These are phyloP conservation scores for Monomorium pharaonis DNA, from an alignment of 1,140 invertebrate species.

Conservation along the genomic window DNA sequence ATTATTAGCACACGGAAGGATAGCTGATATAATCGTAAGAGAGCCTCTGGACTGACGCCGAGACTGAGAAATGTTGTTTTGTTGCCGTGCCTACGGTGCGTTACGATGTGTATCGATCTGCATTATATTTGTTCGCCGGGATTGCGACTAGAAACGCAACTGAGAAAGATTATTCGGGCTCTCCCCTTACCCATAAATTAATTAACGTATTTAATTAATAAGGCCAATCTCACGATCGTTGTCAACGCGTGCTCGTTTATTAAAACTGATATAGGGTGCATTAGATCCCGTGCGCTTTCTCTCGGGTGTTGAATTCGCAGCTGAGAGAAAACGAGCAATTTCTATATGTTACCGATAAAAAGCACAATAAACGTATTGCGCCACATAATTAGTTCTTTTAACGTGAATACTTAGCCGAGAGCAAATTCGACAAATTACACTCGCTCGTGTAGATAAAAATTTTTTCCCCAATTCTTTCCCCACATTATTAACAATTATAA, in stretches of 20 bases:
- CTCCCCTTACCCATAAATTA: conserved; percentile 12
- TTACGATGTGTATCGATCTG: conserved; percentile 46
- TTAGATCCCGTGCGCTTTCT: conserved; percentile 36
- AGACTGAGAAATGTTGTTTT: conserved; percentile 19
- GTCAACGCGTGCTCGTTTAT: conserved; percentile 49
- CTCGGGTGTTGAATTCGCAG: not conserved
- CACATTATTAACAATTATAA: not conserved
- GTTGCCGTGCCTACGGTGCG: not conserved
- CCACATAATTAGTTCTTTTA: not conserved
- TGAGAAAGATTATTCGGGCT: conserved; percentile 25
- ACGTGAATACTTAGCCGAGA: not conserved
- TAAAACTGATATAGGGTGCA: conserved; percentile 4
- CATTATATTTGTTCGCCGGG: conserved; percentile 9
- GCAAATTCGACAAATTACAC: not conserved
- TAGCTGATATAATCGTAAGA: conserved; percentile 45
- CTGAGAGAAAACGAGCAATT: conserved; percentile 19
- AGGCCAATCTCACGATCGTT: conserved; percentile 53
- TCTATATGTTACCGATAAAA: conserved; percentile 2
- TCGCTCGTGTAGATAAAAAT: not conserved
- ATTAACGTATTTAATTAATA: conserved; percentile 48
- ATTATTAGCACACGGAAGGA: conserved; percentile 66
- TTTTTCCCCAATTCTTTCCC: not conserved
- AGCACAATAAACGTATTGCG: not conserved
- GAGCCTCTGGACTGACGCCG: not conserved
- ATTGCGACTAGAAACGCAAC: conserved; percentile 36